Conservation (phyloP, 1,140 invertebrate species). For the Cardiocondyla obscurior region DNA sequence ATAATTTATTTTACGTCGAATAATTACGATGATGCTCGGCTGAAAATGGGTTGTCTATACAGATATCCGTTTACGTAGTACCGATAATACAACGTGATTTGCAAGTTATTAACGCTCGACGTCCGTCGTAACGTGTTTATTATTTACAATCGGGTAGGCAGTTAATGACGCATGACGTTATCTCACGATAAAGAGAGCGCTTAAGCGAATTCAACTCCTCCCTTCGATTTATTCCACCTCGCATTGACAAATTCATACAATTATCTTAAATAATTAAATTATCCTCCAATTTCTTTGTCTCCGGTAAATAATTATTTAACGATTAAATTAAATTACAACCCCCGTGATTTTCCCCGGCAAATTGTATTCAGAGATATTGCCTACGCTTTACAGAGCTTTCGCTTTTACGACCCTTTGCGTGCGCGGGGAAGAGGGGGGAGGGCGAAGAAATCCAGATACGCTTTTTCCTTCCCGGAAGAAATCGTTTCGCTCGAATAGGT, state of each 20-base stretch:
- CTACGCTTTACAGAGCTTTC: neutral
- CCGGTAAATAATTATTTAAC: too few relatives aligned
- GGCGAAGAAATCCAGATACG: neutral
- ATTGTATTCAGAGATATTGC: neutral
- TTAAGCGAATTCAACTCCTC: conserved; percentile 12
- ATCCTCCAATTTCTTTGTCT: neutral
- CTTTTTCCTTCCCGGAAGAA: neutral
- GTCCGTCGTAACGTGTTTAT: conserved; percentile 43
- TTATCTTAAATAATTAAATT: neutral
- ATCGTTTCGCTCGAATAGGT: neutral
- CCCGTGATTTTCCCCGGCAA: neutral
- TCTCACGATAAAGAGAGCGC: conserved; percentile 13
- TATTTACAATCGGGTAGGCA: conserved; percentile 48
- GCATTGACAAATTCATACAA: neutral
- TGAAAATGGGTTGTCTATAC: neutral
- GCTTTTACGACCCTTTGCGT: neutral
- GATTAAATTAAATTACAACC: neutral
- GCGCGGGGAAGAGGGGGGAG: too few relatives aligned
- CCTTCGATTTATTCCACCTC: neutral
- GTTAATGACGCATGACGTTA: conserved; percentile 36
- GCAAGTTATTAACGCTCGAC: conserved; percentile 19
- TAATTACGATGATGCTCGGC: neutral
- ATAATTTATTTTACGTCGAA: conserved; percentile 11
- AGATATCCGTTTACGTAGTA: neutral
- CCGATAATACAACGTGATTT: conserved; percentile 33